Conservation (phyloP, 30 jellyfish, hydroid and myxozoan genomes). For the Aurelia coerulea region DNA sequence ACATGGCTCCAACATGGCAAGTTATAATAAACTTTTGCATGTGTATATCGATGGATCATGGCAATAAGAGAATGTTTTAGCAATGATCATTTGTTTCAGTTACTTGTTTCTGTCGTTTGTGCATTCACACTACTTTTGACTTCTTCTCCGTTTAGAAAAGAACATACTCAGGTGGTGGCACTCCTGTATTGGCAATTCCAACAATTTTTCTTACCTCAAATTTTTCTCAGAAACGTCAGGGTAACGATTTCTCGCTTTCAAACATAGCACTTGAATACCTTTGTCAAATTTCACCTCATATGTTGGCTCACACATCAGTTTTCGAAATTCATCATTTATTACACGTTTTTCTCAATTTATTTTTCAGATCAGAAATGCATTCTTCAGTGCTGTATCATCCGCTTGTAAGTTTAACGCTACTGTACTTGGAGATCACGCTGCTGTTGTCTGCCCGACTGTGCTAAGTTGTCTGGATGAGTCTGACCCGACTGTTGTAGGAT, state of each 20-base stretch:
- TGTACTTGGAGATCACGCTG: background rate
- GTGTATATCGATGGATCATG: too few species aligned
- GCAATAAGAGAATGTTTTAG: too few species aligned
- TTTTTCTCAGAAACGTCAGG: background rate
- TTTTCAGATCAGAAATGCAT: conserved; percentile 81
- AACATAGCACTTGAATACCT: too few species aligned
- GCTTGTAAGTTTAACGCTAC: conserved; percentile 36
- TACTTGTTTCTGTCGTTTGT: too few species aligned
- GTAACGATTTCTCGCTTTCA: too few species aligned
- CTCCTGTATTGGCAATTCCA: background rate
- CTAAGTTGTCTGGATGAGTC: conserved; percentile 74
- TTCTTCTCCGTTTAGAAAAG: background rate
- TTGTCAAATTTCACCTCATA: too few species aligned
- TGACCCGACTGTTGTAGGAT: conserved; percentile 76
- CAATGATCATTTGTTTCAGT: too few species aligned
- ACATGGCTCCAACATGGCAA: conserved; percentile 73
- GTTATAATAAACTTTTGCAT: background rate
- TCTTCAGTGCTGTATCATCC: conserved; percentile 72
- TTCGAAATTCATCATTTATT: too few species aligned
- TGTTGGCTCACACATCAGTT: too few species aligned
- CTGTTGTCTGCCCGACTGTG: conserved; percentile 56
- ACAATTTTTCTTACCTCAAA: background rate
- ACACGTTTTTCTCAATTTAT: background rate
- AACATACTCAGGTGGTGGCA: too few species aligned
- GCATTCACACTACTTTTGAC: background rate